Base-by-base conservation (phyloP, 2,888 invertebrate species). In the Caenorhabditis sp. region DNA sequence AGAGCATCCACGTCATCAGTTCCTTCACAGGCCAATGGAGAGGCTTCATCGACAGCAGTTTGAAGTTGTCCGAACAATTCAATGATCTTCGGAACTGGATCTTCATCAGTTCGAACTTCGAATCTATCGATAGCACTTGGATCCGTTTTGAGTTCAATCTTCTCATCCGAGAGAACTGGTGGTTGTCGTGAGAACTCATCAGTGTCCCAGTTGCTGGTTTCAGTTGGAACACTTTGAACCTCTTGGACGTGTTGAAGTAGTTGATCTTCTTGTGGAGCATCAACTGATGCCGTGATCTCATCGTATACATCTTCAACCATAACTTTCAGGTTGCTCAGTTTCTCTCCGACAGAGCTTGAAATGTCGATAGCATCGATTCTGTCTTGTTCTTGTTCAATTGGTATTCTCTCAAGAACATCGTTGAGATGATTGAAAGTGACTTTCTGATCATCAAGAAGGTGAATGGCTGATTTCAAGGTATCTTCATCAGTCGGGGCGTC, bases 401-500 rank as follows among this genome's bases (percentile, higher is more conserved):
- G 81, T 44, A 81, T 77, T 24, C 63, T 38, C 6, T 84, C 80
- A 5, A 81, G 28, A 35, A 84, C 80, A 19, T 54, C 63, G 49
- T 76, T 24, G 8, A 84, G 63, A 63, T 84, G 84, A 16, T 64
- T 72, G 26, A 84, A 54, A 24, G 84, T 70, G 7, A 58, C 41
- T 49, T 69, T 8, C 35, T 84, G 80, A 35, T 84, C 84, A 35
- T 64, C 51, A 14, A 86, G 69, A 51, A 86, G 63, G 24, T 69
- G 47, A 14, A 75, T 69, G 0, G 84, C 75, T 4, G 82, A 77
- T 59, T 82, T 80, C n/a, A 86, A 58, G 10, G 81, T 56, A 19
- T 84, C 84, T 68, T 70, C 64, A 54, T 84, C 86, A 64, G 61
- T 68, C 69, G 81, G 80, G 2, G 72, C 35, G 41, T 81, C 84